Evolutionary conservation across 1,140 invertebrate genomes (phyloP).

Genomic region (Caenorhabditis latens): DNA sequence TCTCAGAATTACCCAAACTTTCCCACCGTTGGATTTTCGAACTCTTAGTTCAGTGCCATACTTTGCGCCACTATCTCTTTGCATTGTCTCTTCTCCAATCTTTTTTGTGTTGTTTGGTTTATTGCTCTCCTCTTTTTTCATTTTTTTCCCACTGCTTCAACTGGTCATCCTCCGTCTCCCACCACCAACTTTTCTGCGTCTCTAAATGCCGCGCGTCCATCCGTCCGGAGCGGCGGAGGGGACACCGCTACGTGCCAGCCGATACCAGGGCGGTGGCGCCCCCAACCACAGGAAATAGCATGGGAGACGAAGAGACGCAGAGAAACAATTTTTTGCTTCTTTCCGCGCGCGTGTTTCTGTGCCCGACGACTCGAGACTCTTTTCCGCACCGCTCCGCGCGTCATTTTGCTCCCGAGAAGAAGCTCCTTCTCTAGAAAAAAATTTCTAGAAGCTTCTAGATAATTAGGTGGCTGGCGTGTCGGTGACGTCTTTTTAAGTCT

Average conservation of each 20-base stretch:
- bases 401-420: background rate
- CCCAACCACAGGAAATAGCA: background rate
- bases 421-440: too few relatives aligned
- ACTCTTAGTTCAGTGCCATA: background rate
- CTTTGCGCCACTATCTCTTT: background rate
- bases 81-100: background rate
- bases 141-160: background rate
- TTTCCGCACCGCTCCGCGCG: background rate
- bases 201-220: background rate
- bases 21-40: background rate
- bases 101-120: slow-evolving; percentile 42
- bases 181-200: background rate
- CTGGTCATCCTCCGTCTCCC: background rate
- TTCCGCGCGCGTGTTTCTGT: slow-evolving; percentile 2
- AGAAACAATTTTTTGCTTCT: background rate
- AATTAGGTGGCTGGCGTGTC: too few relatives aligned
- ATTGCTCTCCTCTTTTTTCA: background rate
- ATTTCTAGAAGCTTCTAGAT: too few relatives aligned
- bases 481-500: too few relatives aligned
- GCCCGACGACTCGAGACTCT: background rate
- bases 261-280: slow-evolving; percentile 18
- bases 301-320: slow-evolving; percentile 42
- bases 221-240: background rate
- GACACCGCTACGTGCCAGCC: slow-evolving; percentile 37
- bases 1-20: too few relatives aligned